Percentiles rank a stretch among this genome's conserved stretches.
phyloP scores from a whole-genome alignment of 2,888 invertebrate genomes.

The Platerodrilus igneus region DNA sequence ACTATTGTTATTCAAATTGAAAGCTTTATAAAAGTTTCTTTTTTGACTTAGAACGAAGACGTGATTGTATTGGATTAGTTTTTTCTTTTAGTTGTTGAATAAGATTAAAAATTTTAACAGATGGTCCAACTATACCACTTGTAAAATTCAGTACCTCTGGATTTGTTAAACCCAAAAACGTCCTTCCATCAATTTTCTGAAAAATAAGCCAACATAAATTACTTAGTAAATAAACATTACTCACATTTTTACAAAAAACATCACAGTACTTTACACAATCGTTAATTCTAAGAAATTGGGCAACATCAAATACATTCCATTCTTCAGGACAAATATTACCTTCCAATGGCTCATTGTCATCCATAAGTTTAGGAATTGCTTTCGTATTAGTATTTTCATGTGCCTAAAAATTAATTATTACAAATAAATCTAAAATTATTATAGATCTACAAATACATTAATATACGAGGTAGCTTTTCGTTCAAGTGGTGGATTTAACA shows the following conservation, averaged over 20 bases:
- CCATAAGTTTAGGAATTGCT: slow-evolving; percentile 62
- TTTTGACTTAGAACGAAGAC: too few relatives aligned
- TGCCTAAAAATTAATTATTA: slow-evolving; percentile 32
- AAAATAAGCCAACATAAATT: slow-evolving; percentile 9
- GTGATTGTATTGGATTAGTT: slow-evolving; percentile 69
- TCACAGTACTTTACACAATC: slow-evolving; percentile 73
- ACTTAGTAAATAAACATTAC: background rate
- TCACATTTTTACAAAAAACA: slow-evolving; percentile 55
- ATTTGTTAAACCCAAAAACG: slow-evolving; percentile 75
- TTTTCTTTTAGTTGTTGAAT: slow-evolving; percentile 87
- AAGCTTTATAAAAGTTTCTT: slow-evolving; percentile 63
- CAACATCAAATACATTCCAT: slow-evolving; percentile 84
- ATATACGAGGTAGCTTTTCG: slow-evolving; percentile 60
- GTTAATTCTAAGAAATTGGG: slow-evolving; percentile 83
- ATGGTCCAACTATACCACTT: slow-evolving; percentile 92
- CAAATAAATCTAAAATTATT: slow-evolving; percentile 25
- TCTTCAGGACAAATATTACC: slow-evolving; percentile 58
- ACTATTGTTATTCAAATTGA: slow-evolving; percentile 11
- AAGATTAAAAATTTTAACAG: slow-evolving; percentile 87
- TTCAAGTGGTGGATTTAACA: slow-evolving; percentile 50
- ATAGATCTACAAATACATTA: slow-evolving; percentile 46
- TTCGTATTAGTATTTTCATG: slow-evolving; percentile 50
- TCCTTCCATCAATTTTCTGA: slow-evolving; percentile 77
- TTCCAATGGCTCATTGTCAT: slow-evolving; percentile 51
- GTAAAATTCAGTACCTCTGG: slow-evolving; percentile 86